Conservation (phyloP, 2,113 vertebrate species). For the Bagarius yarrelli region DNA sequence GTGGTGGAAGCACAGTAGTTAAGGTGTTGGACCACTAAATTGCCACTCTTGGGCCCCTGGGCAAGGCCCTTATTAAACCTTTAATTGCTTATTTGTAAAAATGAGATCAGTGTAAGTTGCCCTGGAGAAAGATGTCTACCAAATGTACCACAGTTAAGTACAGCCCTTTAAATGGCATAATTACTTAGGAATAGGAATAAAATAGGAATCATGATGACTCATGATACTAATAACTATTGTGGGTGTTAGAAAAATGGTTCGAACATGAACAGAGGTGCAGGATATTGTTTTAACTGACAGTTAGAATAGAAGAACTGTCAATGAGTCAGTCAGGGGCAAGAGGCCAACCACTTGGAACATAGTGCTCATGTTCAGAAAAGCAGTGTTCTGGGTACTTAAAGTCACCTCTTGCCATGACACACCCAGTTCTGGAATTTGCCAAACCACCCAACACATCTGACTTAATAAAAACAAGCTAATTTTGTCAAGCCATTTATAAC, state of each 20-base stretch:
- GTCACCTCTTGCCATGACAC: slow-evolving; percentile 39
- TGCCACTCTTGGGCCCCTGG: too few species aligned
- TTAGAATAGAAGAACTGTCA: slow-evolving; percentile 39
- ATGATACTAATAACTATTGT: not conserved
- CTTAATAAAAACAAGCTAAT: slow-evolving; percentile 8
- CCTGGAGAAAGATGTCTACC: too few species aligned
- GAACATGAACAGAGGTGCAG: slow-evolving; percentile 32
- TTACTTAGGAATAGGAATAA: slow-evolving; percentile 2
- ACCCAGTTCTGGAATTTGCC: slow-evolving; percentile 42
- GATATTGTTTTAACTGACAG: slow-evolving; percentile 43
- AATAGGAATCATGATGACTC: slow-evolving; percentile 14
- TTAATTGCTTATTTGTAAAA: too few species aligned
- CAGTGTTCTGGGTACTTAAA: slow-evolving; percentile 35
- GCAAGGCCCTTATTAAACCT: too few species aligned
- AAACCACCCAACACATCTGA: slow-evolving; percentile 39
- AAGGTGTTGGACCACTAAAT: too few species aligned
- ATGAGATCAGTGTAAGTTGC: too few species aligned
- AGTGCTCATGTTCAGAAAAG: slow-evolving; percentile 42
- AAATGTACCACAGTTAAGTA: too few species aligned
- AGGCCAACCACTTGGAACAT: slow-evolving; percentile 26
- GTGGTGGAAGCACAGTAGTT: too few species aligned
- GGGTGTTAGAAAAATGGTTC: not conserved
- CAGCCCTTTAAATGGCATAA: not conserved
- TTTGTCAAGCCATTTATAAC: not conserved
- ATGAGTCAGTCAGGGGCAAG: slow-evolving; percentile 12